Evolutionary conservation across 2,113 vertebrate genomes (phyloP).

Genomic region (Periophthalmodon schlosseri): DNA sequence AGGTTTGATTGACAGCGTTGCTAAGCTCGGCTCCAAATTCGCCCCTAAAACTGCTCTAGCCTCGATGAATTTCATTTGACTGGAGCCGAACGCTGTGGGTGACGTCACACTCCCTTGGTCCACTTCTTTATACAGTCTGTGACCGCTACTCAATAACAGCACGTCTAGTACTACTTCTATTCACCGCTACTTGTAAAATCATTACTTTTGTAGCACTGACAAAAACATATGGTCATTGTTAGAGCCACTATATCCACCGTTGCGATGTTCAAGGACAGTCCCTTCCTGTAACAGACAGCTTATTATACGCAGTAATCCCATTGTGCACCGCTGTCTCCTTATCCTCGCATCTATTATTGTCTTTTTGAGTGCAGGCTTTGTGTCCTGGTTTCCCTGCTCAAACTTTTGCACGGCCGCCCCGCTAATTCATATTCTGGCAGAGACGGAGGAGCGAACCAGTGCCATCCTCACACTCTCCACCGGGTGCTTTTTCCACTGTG

Average conservation of each 20-base stretch:
- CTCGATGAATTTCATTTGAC: no score
- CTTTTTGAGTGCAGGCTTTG: neutral
- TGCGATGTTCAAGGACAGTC: conserved; percentile 2
- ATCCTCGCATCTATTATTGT: neutral
- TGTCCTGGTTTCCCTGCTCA: neutral
- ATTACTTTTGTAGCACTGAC: neutral
- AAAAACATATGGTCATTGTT: neutral
- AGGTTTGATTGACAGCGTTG: no score
- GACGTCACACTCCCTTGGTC: no score
- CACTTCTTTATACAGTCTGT: no score
- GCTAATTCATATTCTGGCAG: conserved; percentile 20
- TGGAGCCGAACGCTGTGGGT: no score
- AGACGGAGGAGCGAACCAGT: neutral
- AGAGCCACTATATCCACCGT: neutral
- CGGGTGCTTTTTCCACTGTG: conserved; percentile 15
- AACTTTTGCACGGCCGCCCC: neutral
- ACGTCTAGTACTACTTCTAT: no score
- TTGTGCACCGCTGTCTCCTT: neutral
- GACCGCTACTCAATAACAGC: no score
- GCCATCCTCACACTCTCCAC: conserved; percentile 14
- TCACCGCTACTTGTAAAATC: neutral
- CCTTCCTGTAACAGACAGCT: neutral
- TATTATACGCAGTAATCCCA: neutral
- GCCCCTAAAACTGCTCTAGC: no score
- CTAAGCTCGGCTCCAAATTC: no score